Evolutionary conservation across 23 tunicate genomes (phyloP).

Genomic region (Diplosoma virens): DNA sequence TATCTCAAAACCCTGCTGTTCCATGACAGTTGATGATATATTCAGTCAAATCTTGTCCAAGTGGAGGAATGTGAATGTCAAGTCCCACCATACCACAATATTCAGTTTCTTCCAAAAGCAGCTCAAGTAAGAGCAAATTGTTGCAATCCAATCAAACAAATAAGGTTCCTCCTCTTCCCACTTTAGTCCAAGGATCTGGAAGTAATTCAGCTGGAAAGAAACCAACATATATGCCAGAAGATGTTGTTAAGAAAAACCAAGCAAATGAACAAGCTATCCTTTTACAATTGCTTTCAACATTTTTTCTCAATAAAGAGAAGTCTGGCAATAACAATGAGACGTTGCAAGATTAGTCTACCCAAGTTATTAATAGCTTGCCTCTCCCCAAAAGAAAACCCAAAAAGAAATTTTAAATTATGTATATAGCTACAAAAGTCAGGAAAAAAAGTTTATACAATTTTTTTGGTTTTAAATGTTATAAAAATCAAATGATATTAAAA

Average conservation of each 20-base stretch:
- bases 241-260: slow-evolving; percentile 75
- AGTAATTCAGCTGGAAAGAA: slow-evolving; percentile 82
- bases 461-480: too few species aligned
- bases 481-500: too few species aligned
- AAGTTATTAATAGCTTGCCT: too few species aligned
- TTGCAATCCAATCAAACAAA: background rate
- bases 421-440: too few species aligned
- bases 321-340: too few species aligned
- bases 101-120: too few species aligned
- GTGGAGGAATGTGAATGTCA: slow-evolving; percentile 3
- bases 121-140: too few species aligned
- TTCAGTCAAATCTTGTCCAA: background rate
- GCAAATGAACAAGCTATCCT: slow-evolving; percentile 73
- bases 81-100: too few species aligned
- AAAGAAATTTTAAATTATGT: too few species aligned
- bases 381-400: too few species aligned
- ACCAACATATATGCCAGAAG: slow-evolving; percentile 66
- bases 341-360: too few species aligned
- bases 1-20: background rate
- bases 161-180: slow-evolving; percentile 82
- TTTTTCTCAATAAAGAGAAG: slow-evolving; percentile 51
- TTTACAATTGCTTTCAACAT: slow-evolving; percentile 50
- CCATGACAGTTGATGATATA: background rate
- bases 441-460: too few species aligned
- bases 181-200: slow-evolving; percentile 66